A percentile compares a stretch with the other conserved stretches of the same genome.
Evolutionary conservation across 64 coral and sea anemone genomes (phyloP).

Genomic region (Stichodactyla mertensii): DNA sequence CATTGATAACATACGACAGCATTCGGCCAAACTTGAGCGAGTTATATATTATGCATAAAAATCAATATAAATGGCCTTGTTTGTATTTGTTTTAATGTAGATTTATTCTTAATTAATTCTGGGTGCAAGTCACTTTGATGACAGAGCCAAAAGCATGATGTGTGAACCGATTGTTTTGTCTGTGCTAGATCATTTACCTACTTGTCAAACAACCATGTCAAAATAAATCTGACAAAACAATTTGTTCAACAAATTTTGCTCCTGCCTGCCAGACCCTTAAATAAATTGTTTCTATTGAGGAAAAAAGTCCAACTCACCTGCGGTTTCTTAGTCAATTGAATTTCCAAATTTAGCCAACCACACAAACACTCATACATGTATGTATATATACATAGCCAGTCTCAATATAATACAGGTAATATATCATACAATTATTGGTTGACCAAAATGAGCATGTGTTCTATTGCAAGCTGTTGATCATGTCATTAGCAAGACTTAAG

Average conservation of each 20-base stretch:
- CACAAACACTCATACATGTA: no score
- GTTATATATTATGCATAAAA: neutral
- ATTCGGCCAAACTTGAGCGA: neutral
- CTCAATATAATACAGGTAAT: neutral
- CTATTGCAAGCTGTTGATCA: neutral
- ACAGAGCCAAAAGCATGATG: neutral
- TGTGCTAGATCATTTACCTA: neutral
- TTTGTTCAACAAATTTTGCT: neutral
- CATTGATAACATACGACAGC: neutral
- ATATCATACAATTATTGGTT: neutral
- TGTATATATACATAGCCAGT: neutral
- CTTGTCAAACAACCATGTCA: neutral
- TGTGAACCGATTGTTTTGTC: neutral
- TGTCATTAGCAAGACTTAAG: neutral
- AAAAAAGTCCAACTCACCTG: neutral
- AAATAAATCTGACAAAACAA: conserved; percentile 1
- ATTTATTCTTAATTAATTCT: neutral
- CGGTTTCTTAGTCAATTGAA: neutral
- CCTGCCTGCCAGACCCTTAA: neutral
- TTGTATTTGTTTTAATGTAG: conserved; percentile 2
- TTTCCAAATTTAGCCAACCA: neutral
- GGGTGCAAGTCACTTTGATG: neutral
- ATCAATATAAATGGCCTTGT: neutral
- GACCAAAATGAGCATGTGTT: neutral
- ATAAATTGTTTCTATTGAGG: neutral